Conservation (phyloP, 2,113 vertebrate species). For the Petaurus breviceps region DNA sequence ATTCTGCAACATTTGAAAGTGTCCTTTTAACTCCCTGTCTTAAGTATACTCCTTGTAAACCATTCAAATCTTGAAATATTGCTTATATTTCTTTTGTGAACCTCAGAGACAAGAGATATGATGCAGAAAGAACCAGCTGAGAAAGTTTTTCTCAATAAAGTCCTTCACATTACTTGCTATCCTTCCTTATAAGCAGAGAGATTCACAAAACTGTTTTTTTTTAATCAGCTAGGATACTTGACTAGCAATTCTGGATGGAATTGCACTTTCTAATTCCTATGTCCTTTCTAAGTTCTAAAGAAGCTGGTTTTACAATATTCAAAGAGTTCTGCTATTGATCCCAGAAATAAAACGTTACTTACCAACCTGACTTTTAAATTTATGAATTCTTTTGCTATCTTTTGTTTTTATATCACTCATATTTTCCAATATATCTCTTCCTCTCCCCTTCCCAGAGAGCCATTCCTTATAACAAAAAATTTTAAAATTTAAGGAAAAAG, state of each 20-base stretch:
- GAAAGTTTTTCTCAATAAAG: neutral
- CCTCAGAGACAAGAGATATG: neutral
- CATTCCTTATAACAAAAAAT: neutral
- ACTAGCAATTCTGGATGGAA: neutral
- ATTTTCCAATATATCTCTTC: neutral
- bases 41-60: neutral
- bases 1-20: neutral
- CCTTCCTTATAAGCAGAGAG: neutral
- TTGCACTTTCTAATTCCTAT: neutral
- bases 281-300: neutral
- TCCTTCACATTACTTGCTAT: neutral
- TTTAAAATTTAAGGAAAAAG: neutral
- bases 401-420: neutral
- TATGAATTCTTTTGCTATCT: neutral
- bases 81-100: neutral
- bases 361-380: neutral
- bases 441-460: neutral
- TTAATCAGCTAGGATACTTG: neutral
- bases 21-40: neutral
- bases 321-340: neutral
- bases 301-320: neutral
- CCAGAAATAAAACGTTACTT: neutral
- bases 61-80: neutral
- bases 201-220: neutral
- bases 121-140: neutral